Evolutionary conservation across 1,140 invertebrate genomes (phyloP).

Genomic region (Aphelenchoides besseyi): DNA sequence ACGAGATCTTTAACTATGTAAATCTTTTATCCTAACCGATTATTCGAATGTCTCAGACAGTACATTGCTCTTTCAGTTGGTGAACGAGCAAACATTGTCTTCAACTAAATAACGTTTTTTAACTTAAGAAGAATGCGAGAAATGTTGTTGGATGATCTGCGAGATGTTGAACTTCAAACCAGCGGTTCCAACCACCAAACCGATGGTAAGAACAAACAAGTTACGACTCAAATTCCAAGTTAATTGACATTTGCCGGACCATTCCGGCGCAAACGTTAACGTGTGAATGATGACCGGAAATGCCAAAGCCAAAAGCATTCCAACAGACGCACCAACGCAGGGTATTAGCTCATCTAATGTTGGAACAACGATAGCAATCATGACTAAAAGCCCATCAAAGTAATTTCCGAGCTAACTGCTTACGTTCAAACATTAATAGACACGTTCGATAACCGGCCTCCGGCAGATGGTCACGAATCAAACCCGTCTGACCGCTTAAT

Average conservation of each 20-base stretch:
- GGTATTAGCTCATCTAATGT: constrained; percentile 57
- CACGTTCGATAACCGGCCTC: constrained; percentile 56
- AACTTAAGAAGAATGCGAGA: neutral
- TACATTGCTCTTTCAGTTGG: no score
- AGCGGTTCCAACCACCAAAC: neutral
- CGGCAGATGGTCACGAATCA: constrained; percentile 17
- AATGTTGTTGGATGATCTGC: neutral
- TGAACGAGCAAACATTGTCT: no score
- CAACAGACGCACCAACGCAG: constrained; percentile 53
- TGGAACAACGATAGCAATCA: constrained; percentile 50
- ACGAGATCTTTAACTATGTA: no score
- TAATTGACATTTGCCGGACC: neutral
- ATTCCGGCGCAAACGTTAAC: constrained; percentile 44
- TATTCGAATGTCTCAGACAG: no score
- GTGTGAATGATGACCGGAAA: constrained; percentile 49
- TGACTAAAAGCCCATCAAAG: constrained; percentile 46
- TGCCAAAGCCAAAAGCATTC: constrained; percentile 55
- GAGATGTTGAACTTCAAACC: neutral
- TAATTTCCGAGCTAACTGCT: constrained; percentile 38
- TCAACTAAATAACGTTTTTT: no score
- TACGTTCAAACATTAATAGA: constrained; percentile 64
- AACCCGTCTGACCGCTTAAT: neutral
- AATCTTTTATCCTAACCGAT: no score
- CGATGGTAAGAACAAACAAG: neutral
- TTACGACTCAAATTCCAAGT: neutral